A percentile compares a stretch with the other conserved stretches of the same genome.
Evolutionary conservation across 2,797 vertebrate genomes (phyloP).

Genomic region (Masticophis lateralis): DNA sequence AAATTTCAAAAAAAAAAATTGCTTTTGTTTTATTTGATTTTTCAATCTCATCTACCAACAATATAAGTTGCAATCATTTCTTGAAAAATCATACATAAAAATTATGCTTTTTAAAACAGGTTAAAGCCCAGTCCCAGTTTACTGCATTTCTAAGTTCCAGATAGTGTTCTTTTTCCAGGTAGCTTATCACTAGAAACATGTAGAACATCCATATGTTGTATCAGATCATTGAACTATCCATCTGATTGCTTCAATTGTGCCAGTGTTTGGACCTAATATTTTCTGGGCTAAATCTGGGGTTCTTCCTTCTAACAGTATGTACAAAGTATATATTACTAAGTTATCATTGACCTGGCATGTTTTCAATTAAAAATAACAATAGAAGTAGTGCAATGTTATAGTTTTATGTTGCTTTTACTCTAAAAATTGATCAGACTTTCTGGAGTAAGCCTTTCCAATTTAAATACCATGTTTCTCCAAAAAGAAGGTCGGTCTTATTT

Average conservation of each 20-base stretch:
- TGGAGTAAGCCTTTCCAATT: neutral
- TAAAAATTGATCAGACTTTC: neutral
- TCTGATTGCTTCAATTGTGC: neutral
- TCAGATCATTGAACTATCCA: neutral
- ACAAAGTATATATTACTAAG: neutral
- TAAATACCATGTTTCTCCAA: too few species aligned
- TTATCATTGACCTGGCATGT: neutral
- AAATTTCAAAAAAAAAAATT: neutral
- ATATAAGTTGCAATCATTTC: neutral
- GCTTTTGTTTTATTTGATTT: neutral
- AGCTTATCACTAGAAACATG: neutral
- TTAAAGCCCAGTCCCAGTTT: neutral
- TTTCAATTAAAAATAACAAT: neutral
- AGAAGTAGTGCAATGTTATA: neutral
- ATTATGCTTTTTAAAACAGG: neutral
- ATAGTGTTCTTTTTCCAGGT: neutral
- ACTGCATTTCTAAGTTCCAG: neutral
- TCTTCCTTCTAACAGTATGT: neutral
- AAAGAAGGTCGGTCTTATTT: too few species aligned
- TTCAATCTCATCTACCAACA: neutral
- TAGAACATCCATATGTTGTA: neutral
- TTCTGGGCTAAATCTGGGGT: neutral
- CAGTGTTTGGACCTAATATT: neutral
- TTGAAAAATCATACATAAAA: neutral
- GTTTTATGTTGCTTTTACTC: neutral